Base-by-base conservation (phyloP, 2,888 invertebrate genomes). In the Heliconius aoede region DNA sequence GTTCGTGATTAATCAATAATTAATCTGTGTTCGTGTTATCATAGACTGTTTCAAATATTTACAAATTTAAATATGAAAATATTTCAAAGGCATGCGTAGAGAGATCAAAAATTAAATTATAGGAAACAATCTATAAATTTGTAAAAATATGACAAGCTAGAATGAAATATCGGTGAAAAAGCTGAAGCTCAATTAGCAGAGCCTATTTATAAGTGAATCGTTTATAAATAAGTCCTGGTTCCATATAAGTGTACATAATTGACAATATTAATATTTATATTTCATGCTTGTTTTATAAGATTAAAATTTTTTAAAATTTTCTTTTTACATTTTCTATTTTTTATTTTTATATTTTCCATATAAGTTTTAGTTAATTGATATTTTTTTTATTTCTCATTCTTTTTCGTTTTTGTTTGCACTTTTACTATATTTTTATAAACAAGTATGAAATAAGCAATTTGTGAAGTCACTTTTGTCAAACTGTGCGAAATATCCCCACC, bases 61-160 rank as follows among this genome's bases (percentile, higher is more conserved):
- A 55, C 67, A 75, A 55, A 58, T 75, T 74, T 68, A 64, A 13
- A 24, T 55, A 69, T 69, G 55, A 62, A 79, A 13, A 78, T 76
- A 73, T 72, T 77, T 68, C 62, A 81, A 82, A 86, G 77, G 85
- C 88, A 89, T 89, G 87, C 88, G 75, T 51, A 74, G 80, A 84
- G 83, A 73, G 75, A 79, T 81, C 55, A 68, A 80, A 83, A 83
- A 80, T 82, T 75, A 81, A 85, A 83, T 84, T 82, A 85, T 84
- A 84, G 80, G 90, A 91, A 92, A 92, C 90, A 91, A 91, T 92
- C 92, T 91, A 92, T 92, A 90, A 88, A 80, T 84, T 81, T 79
- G 83, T 82, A 81, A 82, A 65, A 84, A 86, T 87, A 87, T 82
- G 85, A 84, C 79, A 90, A 91, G 90, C 89, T 85, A 84, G 84